Percentiles rank a stretch among this genome's conserved stretches.
phyloP scores from a whole-genome alignment of 2,888 invertebrate genomes.

The Leptothorax acervorum region DNA sequence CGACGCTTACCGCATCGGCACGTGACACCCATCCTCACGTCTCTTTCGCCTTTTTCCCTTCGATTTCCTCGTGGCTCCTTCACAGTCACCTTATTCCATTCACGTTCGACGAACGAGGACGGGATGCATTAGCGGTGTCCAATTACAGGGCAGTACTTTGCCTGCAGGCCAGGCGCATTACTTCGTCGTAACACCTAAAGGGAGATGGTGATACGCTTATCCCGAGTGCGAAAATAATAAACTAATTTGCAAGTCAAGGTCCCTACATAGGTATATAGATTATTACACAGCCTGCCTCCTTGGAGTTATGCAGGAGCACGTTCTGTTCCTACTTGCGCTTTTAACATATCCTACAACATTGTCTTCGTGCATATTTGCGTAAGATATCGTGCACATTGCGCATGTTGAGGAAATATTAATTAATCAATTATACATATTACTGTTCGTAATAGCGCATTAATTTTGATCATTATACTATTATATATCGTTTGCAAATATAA shows the following conservation, averaged over 20 bases:
- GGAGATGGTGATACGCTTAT: slow-evolving; percentile 34
- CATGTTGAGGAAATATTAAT: not conserved
- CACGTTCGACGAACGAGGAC: slow-evolving; percentile 75
- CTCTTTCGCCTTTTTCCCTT: slow-evolving; percentile 42
- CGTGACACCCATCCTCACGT: slow-evolving; percentile 51
- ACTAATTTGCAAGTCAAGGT: slow-evolving; percentile 48
- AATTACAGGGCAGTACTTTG: slow-evolving; percentile 71
- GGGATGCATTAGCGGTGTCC: slow-evolving; percentile 79
- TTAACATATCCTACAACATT: not conserved
- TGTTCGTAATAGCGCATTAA: not conserved
- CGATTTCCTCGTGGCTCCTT: slow-evolving; percentile 50
- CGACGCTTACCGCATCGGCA: slow-evolving; percentile 62
- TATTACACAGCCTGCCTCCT: not conserved
- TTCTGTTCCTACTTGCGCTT: not conserved
- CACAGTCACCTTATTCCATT: slow-evolving; percentile 69
- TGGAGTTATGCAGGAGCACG: not conserved
- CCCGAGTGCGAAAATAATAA: slow-evolving; percentile 41
- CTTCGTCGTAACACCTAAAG: slow-evolving; percentile 28
- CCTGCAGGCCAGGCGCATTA: slow-evolving; percentile 61
- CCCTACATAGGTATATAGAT: not conserved
- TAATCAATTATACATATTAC: not conserved
- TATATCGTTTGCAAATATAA: not conserved
- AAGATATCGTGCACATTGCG: not conserved
- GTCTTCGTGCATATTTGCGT: not conserved
- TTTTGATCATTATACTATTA: not conserved